Percentiles rank a stretch among this genome's conserved stretches.
phyloP scores from a whole-genome alignment of 2,797 vertebrate species.

The Eulemur rubriventer region DNA sequence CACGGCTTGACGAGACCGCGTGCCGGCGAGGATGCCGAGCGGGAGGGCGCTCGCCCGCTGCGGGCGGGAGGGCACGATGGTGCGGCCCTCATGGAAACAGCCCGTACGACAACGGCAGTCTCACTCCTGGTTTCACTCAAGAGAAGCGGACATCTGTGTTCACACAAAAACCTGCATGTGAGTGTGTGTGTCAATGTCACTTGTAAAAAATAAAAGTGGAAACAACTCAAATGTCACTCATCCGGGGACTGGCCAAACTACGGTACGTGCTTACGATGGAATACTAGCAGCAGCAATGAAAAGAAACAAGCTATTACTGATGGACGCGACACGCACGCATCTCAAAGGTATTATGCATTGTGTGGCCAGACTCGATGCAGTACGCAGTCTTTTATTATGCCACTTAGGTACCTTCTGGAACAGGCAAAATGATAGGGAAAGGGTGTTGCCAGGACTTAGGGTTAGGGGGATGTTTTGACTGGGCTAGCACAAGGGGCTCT shows the following conservation, averaged over 20 bases:
- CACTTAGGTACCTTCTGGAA: neutral
- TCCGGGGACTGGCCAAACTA: too few species aligned
- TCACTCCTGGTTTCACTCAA: neutral
- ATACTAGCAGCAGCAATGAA: accelerated
- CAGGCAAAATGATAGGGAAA: neutral
- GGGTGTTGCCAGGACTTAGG: neutral
- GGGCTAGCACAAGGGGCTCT: neutral
- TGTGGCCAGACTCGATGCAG: neutral
- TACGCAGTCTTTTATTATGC: too few species aligned
- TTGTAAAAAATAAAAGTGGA: neutral
- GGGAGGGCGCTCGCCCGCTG: accelerated
- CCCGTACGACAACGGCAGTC: neutral
- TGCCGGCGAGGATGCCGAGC: neutral
- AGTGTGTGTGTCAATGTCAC: neutral
- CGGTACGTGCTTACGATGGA: accelerated
- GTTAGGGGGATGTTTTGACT: too few species aligned
- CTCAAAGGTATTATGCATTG: too few species aligned
- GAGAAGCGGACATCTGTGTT: neutral
- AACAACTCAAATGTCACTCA: neutral
- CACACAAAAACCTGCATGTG: neutral
- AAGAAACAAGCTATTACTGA: neutral
- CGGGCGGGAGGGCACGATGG: neutral
- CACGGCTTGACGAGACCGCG: neutral
- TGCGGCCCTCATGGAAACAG: accelerated
- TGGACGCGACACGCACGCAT: accelerated